A percentile compares a stretch with the other conserved stretches of the same genome.
Evolutionary conservation across 2,888 invertebrate species (phyloP).

Genomic region (Epicampocera succincta): DNA sequence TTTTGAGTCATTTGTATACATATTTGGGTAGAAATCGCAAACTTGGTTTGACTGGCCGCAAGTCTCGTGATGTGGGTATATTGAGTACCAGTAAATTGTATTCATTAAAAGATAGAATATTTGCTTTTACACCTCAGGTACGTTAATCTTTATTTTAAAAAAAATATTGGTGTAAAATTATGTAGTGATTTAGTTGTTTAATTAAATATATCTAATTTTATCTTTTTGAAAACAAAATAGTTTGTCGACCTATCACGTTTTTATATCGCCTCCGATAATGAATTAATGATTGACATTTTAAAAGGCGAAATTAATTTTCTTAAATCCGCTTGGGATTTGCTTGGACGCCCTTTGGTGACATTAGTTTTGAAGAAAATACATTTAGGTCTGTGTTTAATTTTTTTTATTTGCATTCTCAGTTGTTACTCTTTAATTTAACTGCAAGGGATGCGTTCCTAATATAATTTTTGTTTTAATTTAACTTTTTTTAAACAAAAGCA

Average conservation of each 20-base stretch:
- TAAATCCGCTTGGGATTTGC: conserved; percentile 98
- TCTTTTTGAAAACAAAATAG: conserved; percentile 83
- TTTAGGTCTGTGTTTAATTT: conserved; percentile 86
- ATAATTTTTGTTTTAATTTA: conserved; percentile 66
- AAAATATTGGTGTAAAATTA: background rate
- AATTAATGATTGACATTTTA: conserved; percentile 98
- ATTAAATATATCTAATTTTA: conserved; percentile 65
- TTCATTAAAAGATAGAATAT: conserved; percentile 95
- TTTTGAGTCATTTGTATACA: conserved; percentile 96
- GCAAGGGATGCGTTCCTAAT: conserved; percentile 74
- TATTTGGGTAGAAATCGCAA: conserved; percentile 97
- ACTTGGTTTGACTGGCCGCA: conserved; percentile 95
- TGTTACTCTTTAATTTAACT: conserved; percentile 73
- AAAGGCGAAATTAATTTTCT: conserved; percentile 98
- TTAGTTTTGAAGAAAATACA: conserved; percentile 93
- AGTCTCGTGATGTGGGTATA: conserved; percentile 97
- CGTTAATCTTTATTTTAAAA: conserved; percentile 72
- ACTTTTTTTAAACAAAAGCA: conserved; percentile 71
- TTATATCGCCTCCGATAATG: conserved; percentile 99
- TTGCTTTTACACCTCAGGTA: conserved; percentile 99
- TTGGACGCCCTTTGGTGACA: conserved; percentile 97
- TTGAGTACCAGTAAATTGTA: conserved; percentile 99
- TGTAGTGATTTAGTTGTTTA: conserved; percentile 25
- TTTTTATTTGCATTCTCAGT: conserved; percentile 69
- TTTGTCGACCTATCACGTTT: conserved; percentile 98